phyloP scores from a whole-genome alignment of 2,113 vertebrate genomes.

The Lanius ludovicianus region DNA sequence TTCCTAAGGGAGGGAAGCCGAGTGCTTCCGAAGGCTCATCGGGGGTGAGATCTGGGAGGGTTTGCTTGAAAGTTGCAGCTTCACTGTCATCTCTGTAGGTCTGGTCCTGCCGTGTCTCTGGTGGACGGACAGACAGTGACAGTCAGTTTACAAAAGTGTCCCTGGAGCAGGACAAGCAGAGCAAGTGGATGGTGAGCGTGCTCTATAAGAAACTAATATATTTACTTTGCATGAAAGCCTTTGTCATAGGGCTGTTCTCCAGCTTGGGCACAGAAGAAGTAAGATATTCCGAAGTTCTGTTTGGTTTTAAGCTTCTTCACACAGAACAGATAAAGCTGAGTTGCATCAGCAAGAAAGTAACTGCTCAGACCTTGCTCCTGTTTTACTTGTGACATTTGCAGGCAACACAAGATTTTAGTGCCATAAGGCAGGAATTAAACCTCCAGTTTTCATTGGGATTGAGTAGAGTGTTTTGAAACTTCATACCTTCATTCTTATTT shows the following conservation, averaged over 20 bases:
- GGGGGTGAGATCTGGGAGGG: conserved; percentile 91
- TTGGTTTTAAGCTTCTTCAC: background rate
- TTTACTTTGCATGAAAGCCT: background rate
- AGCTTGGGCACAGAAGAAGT: background rate
- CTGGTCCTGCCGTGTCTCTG: conserved; percentile 83
- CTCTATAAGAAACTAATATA: background rate
- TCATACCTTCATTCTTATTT: background rate
- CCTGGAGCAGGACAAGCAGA: background rate
- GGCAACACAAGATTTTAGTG: background rate
- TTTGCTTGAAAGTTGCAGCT: conserved; percentile 90
- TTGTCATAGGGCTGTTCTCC: background rate
- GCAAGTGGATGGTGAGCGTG: background rate
- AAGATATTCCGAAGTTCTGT: background rate
- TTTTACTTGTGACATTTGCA: background rate
- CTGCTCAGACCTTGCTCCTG: background rate
- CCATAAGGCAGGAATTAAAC: background rate
- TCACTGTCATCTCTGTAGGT: conserved; percentile 87
- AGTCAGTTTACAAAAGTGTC: background rate
- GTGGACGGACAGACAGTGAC: background rate
- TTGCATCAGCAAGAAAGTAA: background rate
- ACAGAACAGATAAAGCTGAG: background rate
- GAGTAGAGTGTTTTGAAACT: background rate
- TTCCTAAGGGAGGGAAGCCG: conserved; percentile 73
- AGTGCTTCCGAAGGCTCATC: conserved; percentile 89
- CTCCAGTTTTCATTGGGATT: background rate